Evolutionary conservation across 2,888 invertebrate species (phyloP).

Genomic region (Hypolimnas misippus): DNA sequence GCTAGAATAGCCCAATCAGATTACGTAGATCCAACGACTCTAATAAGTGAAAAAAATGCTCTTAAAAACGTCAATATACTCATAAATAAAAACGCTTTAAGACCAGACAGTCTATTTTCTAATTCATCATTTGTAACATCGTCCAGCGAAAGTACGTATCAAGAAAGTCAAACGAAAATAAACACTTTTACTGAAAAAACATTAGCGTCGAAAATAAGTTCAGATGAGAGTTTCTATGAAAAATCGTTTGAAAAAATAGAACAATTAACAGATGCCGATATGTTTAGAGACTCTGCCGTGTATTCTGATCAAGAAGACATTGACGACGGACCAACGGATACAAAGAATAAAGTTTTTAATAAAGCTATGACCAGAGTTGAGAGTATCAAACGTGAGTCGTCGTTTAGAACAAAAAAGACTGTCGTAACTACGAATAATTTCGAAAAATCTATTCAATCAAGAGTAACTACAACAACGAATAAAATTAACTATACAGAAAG

Average conservation of each 20-base stretch:
- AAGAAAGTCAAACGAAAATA: conserved; percentile 57
- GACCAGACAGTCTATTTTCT: conserved; percentile 83
- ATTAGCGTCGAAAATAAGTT: no score
- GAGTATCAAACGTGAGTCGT: conserved; percentile 61
- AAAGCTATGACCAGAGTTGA: conserved; percentile 62
- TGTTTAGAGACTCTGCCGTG: conserved; percentile 92
- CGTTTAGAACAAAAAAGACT: conserved; percentile 61
- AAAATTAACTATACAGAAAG: conserved; percentile 50
- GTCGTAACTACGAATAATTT: conserved; percentile 53
- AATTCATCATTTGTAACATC: conserved; percentile 83
- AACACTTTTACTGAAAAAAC: conserved; percentile 32
- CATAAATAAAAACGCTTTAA: conserved; percentile 85
- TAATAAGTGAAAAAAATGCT: conserved; percentile 79
- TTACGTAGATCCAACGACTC: conserved; percentile 91
- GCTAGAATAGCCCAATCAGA: conserved; percentile 95
- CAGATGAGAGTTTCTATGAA: conserved; percentile 90
- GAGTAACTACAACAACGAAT: conserved; percentile 52
- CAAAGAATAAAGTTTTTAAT: conserved; percentile 48
- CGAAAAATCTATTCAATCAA: conserved; percentile 56
- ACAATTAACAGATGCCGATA: conserved; percentile 86
- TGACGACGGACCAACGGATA: conserved; percentile 59
- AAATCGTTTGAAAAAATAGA: conserved; percentile 90
- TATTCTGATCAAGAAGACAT: conserved; percentile 90
- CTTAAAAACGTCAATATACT: conserved; percentile 83
- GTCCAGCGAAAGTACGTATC: conserved; percentile 80